Base-by-base conservation (phyloP, 2,888 invertebrate species). In the Sycophila texana region DNA sequence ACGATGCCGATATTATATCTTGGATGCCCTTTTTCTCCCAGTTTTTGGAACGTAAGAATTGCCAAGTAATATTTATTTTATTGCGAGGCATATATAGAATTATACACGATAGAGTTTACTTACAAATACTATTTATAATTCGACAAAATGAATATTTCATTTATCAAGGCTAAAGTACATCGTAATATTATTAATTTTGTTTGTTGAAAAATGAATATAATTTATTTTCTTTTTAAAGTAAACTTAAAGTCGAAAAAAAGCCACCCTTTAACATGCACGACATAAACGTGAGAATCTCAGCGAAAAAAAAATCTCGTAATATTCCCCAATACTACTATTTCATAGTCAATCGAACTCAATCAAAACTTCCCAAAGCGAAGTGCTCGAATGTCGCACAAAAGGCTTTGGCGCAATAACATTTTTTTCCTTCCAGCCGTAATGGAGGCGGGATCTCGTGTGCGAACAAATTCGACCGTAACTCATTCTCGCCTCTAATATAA, bases 381-480 rank as follows among this genome's bases (percentile, higher is more conserved):
- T 55, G 20, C 7, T 60, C 51, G 22, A 58, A 67, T 30, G 61
- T 0, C 22, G 20, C 75, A 55, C 70, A 70, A 70, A 71, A 70
- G 63, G 10, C 14, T 30, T 4, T 12, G 22, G 20, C 57, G 26
- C 39, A 63, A 63, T 63, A 65, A 18, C 49, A 10, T 53, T 74
- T 63, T 58, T 63, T 20, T 65, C 12, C 55, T 20, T n/a, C 58
- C 58, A 53, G 47, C 39, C 63, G 47, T 63, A 63, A 63, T 63
- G 18, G 63, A 39, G 10, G 39, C 39, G 10, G 39, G 39, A 10
- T 39, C 18, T 26, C 10, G 30, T n/a, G 53, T 22, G 67, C 51
- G 67, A 75, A 72, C 72, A 72, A 77, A 77, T 72, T 51, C 65
- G 53, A 13, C 30, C 71, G 49, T 63, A 71, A 10, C 39, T 57